Evolutionary conservation across 2,888 invertebrate genomes (phyloP), one percentile per base, ranked within the genome.

Genomic region (Nephrocerus scutellatus): DNA sequence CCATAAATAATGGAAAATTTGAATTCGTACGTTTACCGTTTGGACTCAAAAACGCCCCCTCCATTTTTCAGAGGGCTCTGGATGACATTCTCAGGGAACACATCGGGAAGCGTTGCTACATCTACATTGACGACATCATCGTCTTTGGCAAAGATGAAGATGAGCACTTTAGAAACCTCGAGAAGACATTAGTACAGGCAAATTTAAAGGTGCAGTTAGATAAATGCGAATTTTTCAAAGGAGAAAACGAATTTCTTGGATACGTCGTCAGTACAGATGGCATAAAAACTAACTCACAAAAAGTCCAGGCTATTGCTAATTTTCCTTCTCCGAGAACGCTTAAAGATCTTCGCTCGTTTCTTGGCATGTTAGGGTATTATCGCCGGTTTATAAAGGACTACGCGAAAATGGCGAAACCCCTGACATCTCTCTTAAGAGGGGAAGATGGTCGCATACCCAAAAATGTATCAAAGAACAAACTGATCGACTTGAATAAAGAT

Each of bases 291-390:
- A 43, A 39, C 20, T 39, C 41, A 9, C 23, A 22, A 12, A 47
- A 44, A 32, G 39, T 35, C 5, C 26, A 41, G 30, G 41, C 46
- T 5, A 43, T 50, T 21, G 18, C 20, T 12, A 39, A 44, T 25
- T 43, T 48, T 12, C 41, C 39, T 3, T 16, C 12, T 12, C 44
- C 47, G n/a, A 41, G 23, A 37, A 44, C 38, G 13, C 14, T 47
- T 7, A 40, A 41, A 15, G 43, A 44, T 23, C 30, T 47, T 2
- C 32, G 44, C 26, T 49, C 41, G 7, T 44, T 46, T 23, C 32
- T 46, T 8, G 45, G 45, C 8, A 24, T 46, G 18, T 41, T 41
- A 30, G 47, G 42, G n/a, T 43, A 47, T 24, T 47, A 43, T 37
- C 39, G 44, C 7, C 37, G 34, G 10, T 47, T 44, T 29, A 40